These are phyloP conservation scores for Centropristis striata DNA, from an alignment of 2,113 vertebrate species.

Conservation along the genomic window DNA sequence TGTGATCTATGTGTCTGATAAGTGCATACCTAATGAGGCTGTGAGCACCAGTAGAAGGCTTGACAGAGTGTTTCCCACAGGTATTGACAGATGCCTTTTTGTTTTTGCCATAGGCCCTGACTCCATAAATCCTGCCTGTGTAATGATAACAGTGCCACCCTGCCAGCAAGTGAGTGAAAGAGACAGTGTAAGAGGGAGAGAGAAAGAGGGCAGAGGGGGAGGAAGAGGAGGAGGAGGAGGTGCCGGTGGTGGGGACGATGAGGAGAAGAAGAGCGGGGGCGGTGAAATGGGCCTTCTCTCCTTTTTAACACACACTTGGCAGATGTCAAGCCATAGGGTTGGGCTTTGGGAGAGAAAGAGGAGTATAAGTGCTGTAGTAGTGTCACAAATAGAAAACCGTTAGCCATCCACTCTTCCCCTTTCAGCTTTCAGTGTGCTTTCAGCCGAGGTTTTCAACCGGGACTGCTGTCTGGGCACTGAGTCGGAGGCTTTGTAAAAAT, in stretches of 20 bases:
- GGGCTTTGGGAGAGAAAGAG: conserved; percentile 73
- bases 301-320: conserved; percentile 81
- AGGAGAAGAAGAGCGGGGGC: conserved; percentile 73
- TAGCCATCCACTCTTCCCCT: conserved; percentile 63
- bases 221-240: conserved; percentile 79
- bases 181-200: conserved; percentile 61
- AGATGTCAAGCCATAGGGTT: conserved; percentile 78
- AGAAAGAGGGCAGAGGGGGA: conserved; percentile 65
- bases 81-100: conserved; percentile 99
- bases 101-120: conserved; percentile 96
- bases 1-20: conserved; percentile 99
- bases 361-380: conserved; percentile 68
- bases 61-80: conserved; percentile 93
- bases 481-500: conserved; percentile 80
- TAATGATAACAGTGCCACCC: conserved; percentile 97
- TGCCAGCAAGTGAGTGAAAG: conserved; percentile 93
- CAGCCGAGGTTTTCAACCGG: conserved; percentile 71
- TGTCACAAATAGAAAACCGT: conserved; percentile 79
- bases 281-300: conserved; percentile 72
- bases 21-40: conserved; percentile 99
- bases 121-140: conserved; percentile 96
- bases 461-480: conserved; percentile 71
- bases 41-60: conserved; percentile 87
- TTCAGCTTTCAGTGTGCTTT: conserved; percentile 68
- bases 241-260: conserved; percentile 54